Percentiles rank a stretch among this genome's conserved stretches.
phyloP scores from a whole-genome alignment of 2,113 vertebrate species.

The Hipposideros armiger region DNA sequence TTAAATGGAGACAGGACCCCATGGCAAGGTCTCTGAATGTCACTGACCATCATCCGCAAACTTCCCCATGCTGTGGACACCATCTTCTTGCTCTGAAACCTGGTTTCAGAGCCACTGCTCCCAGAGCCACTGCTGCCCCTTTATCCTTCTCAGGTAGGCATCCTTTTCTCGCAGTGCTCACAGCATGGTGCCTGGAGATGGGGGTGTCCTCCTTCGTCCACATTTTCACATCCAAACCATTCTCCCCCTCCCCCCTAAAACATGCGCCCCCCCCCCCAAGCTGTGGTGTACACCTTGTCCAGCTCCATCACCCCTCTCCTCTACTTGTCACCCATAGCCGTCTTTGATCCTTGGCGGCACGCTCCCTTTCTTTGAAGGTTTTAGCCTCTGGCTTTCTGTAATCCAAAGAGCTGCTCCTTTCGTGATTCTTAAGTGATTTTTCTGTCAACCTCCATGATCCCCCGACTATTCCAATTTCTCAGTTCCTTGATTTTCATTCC shows the following conservation, averaged over 20 bases:
- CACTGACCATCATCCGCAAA: background rate
- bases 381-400: background rate
- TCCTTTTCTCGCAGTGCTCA: accelerated
- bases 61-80: no score
- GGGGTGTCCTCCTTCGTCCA: background rate
- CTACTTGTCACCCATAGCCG: no score
- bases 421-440: background rate
- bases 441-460: background rate
- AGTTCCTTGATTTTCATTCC: background rate
- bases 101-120: no score
- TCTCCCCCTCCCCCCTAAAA: background rate
- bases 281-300: background rate
- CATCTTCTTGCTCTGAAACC: background rate
- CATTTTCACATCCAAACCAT: background rate
- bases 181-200: background rate
- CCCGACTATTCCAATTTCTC: background rate
- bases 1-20: background rate
- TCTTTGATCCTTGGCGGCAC: accelerated
- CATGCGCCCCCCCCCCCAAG: accelerated
- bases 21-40: background rate
- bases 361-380: background rate
- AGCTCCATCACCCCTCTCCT: background rate
- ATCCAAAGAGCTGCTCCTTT: background rate
- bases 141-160: background rate
- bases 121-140: background rate